These are phyloP conservation scores for Lethenteron camtschaticum DNA, from an alignment of 2,113 vertebrate genomes.

Conservation along the genomic window DNA sequence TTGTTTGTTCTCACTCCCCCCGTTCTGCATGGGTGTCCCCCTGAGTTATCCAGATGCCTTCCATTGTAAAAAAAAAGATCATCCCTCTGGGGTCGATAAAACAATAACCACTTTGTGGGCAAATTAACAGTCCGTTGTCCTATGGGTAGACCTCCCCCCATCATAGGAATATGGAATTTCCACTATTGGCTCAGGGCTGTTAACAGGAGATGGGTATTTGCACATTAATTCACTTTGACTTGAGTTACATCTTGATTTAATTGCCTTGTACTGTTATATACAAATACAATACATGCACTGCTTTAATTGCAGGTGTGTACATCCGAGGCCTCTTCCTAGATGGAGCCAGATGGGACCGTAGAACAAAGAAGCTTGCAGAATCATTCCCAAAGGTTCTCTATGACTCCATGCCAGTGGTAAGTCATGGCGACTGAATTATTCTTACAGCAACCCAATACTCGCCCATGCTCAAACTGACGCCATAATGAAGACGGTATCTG, in stretches of 20 bases:
- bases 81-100: background rate
- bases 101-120: background rate
- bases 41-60: background rate
- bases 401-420: constrained; percentile 49
- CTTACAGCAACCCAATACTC: no score
- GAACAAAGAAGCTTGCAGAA: constrained; percentile 40
- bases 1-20: background rate
- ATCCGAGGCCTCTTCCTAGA: constrained; percentile 48
- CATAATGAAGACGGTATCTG: no score
- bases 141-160: no score
- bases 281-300: constrained; percentile 7
- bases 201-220: no score
- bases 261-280: no score
- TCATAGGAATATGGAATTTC: no score
- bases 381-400: constrained; percentile 55
- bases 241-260: no score
- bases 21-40: background rate
- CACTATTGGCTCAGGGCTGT: no score
- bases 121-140: background rate
- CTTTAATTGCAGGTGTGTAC: constrained; percentile 34
- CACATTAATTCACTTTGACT: no score
- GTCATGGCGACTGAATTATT: constrained; percentile 10
- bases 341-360: constrained; percentile 54
- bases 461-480: no score
- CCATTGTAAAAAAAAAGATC: background rate